phyloP scores from a whole-genome alignment of 2,888 invertebrate species.

The Cryptus viduatorius region DNA sequence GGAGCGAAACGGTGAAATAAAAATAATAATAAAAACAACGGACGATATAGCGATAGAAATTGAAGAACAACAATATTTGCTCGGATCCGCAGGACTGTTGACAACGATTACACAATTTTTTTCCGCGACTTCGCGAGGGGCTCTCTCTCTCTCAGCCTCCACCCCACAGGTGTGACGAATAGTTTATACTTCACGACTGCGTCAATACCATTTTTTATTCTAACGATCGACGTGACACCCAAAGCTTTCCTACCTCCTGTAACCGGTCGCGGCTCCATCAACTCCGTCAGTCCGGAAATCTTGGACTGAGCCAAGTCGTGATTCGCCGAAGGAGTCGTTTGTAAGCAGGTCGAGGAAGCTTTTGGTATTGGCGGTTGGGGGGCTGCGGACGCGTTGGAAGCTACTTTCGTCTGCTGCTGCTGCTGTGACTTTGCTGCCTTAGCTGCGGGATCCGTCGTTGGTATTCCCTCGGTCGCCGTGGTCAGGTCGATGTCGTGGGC shows the following conservation, averaged over 20 bases:
- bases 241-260: constrained; percentile 18
- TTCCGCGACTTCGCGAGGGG: too few relatives aligned
- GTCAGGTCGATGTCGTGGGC: constrained; percentile 90
- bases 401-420: constrained; percentile 56
- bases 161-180: not conserved
- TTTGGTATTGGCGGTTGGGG: constrained; percentile 59
- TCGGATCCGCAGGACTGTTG: constrained; percentile 20
- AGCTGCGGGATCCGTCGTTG: constrained; percentile 73
- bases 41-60: constrained; percentile 81
- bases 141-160: too few relatives aligned
- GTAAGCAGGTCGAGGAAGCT: constrained; percentile 61
- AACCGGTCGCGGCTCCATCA: constrained; percentile 41
- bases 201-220: constrained; percentile 29
- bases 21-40: constrained; percentile 19
- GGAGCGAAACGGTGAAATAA: constrained; percentile 86
- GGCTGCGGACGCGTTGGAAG: constrained; percentile 54
- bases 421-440: constrained; percentile 67
- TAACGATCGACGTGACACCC: constrained; percentile 17
- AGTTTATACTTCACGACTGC: constrained; percentile 26
- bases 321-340: constrained; percentile 60
- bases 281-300: constrained; percentile 51
- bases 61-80: constrained; percentile 65
- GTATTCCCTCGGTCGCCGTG: constrained; percentile 76
- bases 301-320: constrained; percentile 52
- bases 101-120: constrained; percentile 16